phyloP scores from a whole-genome alignment of 2,888 invertebrate species.

The Tetanocera ferruginea region DNA sequence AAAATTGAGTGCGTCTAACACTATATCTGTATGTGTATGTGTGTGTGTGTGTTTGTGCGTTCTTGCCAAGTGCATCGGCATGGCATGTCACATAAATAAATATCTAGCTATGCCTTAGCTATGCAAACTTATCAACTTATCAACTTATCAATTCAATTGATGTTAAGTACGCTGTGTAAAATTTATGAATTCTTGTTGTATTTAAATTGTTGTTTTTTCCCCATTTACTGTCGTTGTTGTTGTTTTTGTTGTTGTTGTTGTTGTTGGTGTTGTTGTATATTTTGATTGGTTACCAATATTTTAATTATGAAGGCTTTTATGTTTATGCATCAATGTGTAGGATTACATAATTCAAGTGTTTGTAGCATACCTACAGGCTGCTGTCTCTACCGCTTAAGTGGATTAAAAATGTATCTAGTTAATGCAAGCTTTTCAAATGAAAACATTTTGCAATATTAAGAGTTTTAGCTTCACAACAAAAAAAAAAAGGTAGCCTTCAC shows the following conservation, averaged over 20 bases:
- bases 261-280: slow-evolving; percentile 1
- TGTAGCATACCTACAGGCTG: neutral
- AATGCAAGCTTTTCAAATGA: slow-evolving; percentile 25
- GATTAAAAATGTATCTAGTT: slow-evolving; percentile 26
- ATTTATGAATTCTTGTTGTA: neutral
- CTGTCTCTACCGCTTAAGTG: slow-evolving; percentile 1
- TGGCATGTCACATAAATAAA: neutral
- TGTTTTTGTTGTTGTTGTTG: neutral
- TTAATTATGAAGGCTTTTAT: slow-evolving; percentile 47
- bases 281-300: slow-evolving; percentile 52
- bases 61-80: neutral
- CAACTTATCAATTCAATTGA: slow-evolving; percentile 16
- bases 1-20: neutral
- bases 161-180: slow-evolving; percentile 7
- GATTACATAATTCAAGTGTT: neutral
- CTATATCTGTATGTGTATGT: neutral
- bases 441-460: slow-evolving; percentile 4
- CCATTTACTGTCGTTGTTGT: too few species aligned
- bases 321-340: slow-evolving; percentile 5
- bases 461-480: neutral
- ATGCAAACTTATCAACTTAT: neutral
- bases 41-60: neutral
- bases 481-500: neutral
- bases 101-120: neutral
- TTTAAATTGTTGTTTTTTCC: neutral